phyloP scores from a whole-genome alignment of 2,113 vertebrate genomes.

The Mola mola region DNA sequence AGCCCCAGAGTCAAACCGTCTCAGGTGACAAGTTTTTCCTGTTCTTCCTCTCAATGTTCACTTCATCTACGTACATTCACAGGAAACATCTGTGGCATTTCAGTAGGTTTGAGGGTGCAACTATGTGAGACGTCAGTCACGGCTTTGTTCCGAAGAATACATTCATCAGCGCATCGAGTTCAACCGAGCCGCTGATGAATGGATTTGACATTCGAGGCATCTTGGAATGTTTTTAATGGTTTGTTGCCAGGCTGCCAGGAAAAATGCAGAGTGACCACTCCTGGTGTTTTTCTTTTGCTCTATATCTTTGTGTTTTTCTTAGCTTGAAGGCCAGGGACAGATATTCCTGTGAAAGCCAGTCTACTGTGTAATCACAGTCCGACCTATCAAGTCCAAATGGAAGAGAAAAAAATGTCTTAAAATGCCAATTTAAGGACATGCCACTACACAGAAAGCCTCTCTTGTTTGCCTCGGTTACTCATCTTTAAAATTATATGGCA shows the following conservation, averaged over 20 bases:
- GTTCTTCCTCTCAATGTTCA: slow-evolving; percentile 15
- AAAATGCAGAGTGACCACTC: not conserved
- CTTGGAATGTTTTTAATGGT: slow-evolving; percentile 29
- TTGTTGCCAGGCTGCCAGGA: slow-evolving; percentile 14
- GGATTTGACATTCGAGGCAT: slow-evolving; percentile 23
- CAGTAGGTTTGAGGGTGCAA: slow-evolving; percentile 44
- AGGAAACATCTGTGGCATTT: slow-evolving; percentile 34
- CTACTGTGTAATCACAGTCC: not conserved
- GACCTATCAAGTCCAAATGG: slow-evolving; percentile 1
- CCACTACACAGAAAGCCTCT: not conserved
- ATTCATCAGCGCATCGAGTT: slow-evolving; percentile 32
- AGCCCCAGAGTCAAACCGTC: not conserved
- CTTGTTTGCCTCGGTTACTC: slow-evolving; percentile 25
- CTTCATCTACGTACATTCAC: slow-evolving; percentile 17
- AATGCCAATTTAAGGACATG: slow-evolving; percentile 6
- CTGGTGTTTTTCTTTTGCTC: not conserved
- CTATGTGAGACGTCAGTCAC: slow-evolving; percentile 57
- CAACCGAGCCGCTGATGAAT: slow-evolving; percentile 22
- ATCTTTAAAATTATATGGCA: slow-evolving; percentile 44
- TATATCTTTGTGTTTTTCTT: not conserved
- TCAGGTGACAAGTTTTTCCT: slow-evolving; percentile 22
- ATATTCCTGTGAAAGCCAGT: not conserved
- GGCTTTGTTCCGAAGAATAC: slow-evolving; percentile 10
- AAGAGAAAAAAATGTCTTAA: not conserved
- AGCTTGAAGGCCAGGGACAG: not conserved